Base-by-base conservation (phyloP, 1,140 invertebrate genomes). In the Dreissena polymorpha region DNA sequence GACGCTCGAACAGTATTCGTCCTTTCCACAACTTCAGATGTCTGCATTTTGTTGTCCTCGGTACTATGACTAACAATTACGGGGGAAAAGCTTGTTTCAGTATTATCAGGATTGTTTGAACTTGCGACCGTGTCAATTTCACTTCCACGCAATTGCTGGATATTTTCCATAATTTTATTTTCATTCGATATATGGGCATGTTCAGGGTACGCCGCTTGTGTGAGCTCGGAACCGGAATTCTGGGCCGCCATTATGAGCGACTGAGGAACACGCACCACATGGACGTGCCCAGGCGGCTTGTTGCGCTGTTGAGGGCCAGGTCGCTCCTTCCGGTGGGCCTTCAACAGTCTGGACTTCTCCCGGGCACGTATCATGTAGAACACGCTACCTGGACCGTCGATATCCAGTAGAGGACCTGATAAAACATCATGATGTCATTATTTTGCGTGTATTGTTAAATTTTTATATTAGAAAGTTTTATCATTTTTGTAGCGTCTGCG, bases 311-410 rank as follows among this genome's bases (percentile, higher is more conserved):
- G 73, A 18, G n/a, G n/a, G 51, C 79, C 68, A 70, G 71, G 74
- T 57, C 79, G 29, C n/a, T 81, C 84, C n/a, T 63, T 77, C 49
- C 83, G 68, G 27, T 79, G 71, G 21, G 67, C 81, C 16, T 81
- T 55, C 39, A 78, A 86, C 29, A 83, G 55, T 63, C 71, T 85
- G 0, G 85, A 85, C 76, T 85, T 86, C 60, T 89, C 87, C 60
- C 90, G 78, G 21, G 87, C 65, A 12, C 90, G 86, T 53, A 92
- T 92, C 76, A 90, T 83, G 70, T 91, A 89, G 77, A 92, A 92
- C 13, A 92, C 91, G 80, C 91, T 92, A 0, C 91, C 91, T 5
- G 91, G 91, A 12, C 90, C 91, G 55, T 89, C 87, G 12, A 89
- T 89, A 76, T 92, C 91, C 23, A 91, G 86, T 16, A 92, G 71